Evolutionary conservation across 2,797 vertebrate species (phyloP), one percentile per base, ranked within the genome.

Genomic region (Pachyuromys duprasi): DNA sequence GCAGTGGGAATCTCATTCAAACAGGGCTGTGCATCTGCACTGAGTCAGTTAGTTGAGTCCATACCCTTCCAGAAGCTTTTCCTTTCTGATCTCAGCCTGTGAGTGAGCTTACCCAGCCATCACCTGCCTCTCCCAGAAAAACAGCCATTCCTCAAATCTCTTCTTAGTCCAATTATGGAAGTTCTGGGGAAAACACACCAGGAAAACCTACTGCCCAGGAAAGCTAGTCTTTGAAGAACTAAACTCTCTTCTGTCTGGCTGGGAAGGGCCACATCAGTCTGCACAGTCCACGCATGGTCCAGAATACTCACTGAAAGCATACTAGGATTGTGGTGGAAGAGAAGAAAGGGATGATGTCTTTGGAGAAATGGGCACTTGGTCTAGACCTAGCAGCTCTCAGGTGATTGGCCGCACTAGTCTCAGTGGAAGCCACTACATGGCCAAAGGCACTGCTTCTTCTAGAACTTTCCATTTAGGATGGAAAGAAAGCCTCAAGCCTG

Each of bases 11-110:
- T 36, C 6, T 57, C 70, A 14, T 86, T 63, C 81, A 78, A n/a
- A 90, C 20, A 74, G 8, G 31, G 84, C 55, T 15, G 70, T 33
- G 18, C 63, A 74, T 72, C 57, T 86, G 84, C 5, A 82, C 0
- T 5, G 83, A 39, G 90, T 84, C 62, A 69, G 93, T 93, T 42
- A 15, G 26, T 67, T 83, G 62, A 93, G 60, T 86, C 31, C 89
- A 89, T 42, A 63, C 31, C 24, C 55, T 31, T 90, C 31, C 28
- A 3, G 13, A 26, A 80, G 28, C 39, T 91, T 72, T 72, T 75
- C 42, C 33, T 49, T 65, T 95, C 45, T n/a, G 26, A 9, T 92
- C 83, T 81, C 55, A 28, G 65, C 45, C 70, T 83, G 15, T 22
- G 18, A 81, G 26, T n/a, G 2, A 90, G 26, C 22, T 31, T 53